Percentiles rank a stretch among this genome's conserved stretches.
phyloP scores from a whole-genome alignment of 2,113 vertebrate species.

The Apteryx mantelli region DNA sequence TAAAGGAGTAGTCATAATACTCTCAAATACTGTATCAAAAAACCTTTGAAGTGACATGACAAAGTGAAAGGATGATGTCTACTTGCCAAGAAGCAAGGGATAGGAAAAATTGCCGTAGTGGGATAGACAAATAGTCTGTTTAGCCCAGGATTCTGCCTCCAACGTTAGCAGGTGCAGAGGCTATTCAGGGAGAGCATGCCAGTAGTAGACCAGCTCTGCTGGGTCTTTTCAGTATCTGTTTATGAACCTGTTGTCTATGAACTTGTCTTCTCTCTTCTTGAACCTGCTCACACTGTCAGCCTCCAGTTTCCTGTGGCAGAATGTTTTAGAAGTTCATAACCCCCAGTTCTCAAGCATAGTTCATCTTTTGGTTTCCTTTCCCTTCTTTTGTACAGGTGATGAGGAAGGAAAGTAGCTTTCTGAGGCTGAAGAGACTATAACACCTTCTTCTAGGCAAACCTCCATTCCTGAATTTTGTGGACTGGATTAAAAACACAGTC shows the following conservation, averaged over 20 bases:
- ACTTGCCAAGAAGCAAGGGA: background rate
- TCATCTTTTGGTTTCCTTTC: background rate
- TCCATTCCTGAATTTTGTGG: background rate
- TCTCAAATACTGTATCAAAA: background rate
- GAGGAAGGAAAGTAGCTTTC: background rate
- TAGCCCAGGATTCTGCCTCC: background rate
- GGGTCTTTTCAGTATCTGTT: background rate
- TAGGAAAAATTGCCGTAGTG: background rate
- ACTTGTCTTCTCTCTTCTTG: background rate
- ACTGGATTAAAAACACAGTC: background rate
- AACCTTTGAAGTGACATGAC: background rate
- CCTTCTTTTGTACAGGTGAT: background rate
- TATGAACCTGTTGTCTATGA: background rate
- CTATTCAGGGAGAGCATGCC: background rate
- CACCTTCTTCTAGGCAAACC: background rate
- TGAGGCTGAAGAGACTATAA: background rate
- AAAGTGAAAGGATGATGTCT: background rate
- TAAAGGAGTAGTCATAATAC: background rate
- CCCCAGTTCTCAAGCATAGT: background rate
- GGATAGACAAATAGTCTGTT: background rate
- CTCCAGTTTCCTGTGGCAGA: background rate
- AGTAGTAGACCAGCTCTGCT: background rate
- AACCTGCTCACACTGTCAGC: background rate
- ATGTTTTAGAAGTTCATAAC: background rate
- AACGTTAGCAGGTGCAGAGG: background rate